These are phyloP conservation scores for Lordiphosa fenestrarum DNA, from an alignment of 2,888 invertebrate genomes.

Conservation along the genomic window DNA sequence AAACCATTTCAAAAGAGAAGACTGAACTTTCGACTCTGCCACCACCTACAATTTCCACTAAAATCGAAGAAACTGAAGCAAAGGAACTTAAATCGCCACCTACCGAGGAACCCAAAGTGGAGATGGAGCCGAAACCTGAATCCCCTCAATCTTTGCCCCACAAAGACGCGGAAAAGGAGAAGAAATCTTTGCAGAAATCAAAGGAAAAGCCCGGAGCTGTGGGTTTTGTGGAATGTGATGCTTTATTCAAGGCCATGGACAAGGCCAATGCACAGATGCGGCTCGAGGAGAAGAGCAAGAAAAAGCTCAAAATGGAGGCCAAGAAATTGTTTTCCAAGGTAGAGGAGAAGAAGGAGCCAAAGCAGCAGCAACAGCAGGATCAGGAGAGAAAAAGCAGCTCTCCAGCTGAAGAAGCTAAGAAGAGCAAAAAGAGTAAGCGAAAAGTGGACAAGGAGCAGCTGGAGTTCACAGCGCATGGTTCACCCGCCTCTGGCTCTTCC, in stretches of 20 bases:
- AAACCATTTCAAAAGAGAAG: too few relatives aligned
- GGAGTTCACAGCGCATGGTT: too few relatives aligned
- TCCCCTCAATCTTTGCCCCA: too few relatives aligned
- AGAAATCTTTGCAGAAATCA: background rate
- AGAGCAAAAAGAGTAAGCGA: background rate
- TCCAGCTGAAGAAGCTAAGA: background rate
- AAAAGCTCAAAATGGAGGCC: slow-evolving; percentile 35
- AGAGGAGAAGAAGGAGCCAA: background rate
- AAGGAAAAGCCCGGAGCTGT: background rate
- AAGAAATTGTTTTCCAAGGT: background rate
- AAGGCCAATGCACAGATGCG: slow-evolving; percentile 38
- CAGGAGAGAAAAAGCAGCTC: too few relatives aligned
- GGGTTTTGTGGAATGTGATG: slow-evolving; percentile 46
- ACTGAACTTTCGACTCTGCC: too few relatives aligned
- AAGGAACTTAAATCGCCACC: too few relatives aligned
- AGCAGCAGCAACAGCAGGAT: background rate
- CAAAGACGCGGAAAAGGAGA: background rate
- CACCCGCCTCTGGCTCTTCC: background rate
- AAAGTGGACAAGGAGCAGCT: background rate
- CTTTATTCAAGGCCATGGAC: slow-evolving; percentile 53
- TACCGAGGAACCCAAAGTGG: too few relatives aligned
- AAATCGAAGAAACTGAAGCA: too few relatives aligned
- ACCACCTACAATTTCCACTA: too few relatives aligned
- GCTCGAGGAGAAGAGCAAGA: slow-evolving; percentile 47
- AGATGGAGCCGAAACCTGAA: too few relatives aligned